Percentiles rank a stretch among this genome's conserved stretches.
Conservation (phyloP, 2,797 vertebrate species). For the Taeniopygia guttata region DNA sequence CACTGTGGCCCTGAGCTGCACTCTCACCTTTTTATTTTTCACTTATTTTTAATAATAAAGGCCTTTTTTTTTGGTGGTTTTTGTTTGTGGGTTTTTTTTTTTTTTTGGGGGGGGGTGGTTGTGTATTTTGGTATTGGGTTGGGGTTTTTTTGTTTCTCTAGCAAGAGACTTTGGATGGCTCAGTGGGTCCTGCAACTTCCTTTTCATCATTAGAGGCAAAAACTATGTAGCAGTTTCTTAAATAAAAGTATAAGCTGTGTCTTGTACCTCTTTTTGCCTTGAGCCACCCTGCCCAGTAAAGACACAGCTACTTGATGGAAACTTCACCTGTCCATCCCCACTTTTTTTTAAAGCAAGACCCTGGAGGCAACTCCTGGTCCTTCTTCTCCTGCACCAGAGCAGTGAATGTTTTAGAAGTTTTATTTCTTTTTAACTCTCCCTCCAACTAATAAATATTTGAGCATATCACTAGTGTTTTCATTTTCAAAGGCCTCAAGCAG, state of each 20-base stretch:
- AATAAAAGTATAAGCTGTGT: constrained; percentile 48
- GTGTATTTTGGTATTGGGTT: not conserved
- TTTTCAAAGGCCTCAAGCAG: not conserved
- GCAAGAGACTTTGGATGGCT: not conserved
- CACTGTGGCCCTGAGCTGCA: not conserved
- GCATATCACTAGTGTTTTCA: constrained; percentile 58
- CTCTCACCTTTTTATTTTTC: not conserved
- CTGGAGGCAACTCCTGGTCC: not conserved
- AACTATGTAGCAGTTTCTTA: constrained; percentile 48
- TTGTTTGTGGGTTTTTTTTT: not conserved
- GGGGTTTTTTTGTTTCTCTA: not conserved
- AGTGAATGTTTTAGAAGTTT: constrained; percentile 62
- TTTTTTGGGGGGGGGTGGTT: not conserved
- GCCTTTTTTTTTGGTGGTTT: not conserved
- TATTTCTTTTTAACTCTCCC: constrained; percentile 82
- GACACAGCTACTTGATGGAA: not conserved
- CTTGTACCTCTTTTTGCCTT: constrained; percentile 24
- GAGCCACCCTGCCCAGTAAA: not conserved
- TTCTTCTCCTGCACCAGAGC: constrained; percentile 16
- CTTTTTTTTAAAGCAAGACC: not conserved
- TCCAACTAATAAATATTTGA: constrained; percentile 89
- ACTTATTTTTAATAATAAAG: constrained; percentile 16
- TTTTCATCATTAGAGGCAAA: constrained; percentile 36
- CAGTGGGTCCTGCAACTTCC: constrained; percentile 7
- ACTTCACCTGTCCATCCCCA: not conserved